Evolutionary conservation across 2,797 vertebrate species (phyloP), one percentile per base, ranked within the genome.

Genomic region (Astyanax mexicanus): DNA sequence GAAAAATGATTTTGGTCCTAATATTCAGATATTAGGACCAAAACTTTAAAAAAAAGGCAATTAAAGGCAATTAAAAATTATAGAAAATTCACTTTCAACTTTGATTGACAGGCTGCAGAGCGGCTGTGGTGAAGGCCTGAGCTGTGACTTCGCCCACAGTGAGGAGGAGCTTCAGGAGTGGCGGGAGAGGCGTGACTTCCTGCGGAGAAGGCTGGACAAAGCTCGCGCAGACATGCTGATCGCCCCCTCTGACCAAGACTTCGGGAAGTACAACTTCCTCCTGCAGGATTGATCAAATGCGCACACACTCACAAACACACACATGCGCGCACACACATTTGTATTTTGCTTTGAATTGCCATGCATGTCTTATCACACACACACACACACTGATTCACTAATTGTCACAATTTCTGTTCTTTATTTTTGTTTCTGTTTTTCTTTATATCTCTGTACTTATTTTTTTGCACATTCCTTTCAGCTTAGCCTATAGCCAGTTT

Each of bases 191-290:
- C 92, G 95, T 7, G 92, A 95, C 62, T 94, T 98, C 84, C 91
- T 99, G 88, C 92, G 95, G 65, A 92, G 92, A 86, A 97, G 95
- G 84, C 86, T 98, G 83, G 94, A 94, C 84, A 95, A 92, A 89
- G 97, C 97, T 62, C 91, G 96, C 68, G 94, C 95, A 15, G 96
- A 99, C 85, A 94, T 93, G 95, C 94, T 99, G 52, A 91, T 99
- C 78, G 95, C 95, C 75, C 95, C 95, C 0, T 89, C 90, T 25
- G 96, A 99, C 21, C 85, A 90, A 0, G 93, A 99, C 91, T 99
- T 98, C 0, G 97, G 98, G 85, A 99, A 96, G 91, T 99, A 95
- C 89, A 98, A 94, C 90, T 99, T 97, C 90, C 88, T 98, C 79
- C 93, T 98, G 80, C 90, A 93, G 75, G 94, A 96, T 69, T 92